Base-by-base conservation (phyloP, 2,113 vertebrate genomes). In the Coracopsis vasa region DNA sequence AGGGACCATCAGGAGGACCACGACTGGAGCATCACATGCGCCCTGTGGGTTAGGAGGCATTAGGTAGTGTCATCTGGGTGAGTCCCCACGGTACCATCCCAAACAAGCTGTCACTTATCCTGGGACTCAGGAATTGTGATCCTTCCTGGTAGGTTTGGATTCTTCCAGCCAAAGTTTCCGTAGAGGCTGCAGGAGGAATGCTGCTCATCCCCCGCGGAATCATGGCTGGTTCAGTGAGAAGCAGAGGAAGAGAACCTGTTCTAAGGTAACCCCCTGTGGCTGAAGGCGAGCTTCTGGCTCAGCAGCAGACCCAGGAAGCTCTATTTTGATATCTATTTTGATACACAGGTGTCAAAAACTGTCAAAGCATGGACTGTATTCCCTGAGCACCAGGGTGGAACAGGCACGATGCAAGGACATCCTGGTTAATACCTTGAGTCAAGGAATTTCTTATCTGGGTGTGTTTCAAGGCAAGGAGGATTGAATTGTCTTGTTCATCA, bases 181-280 rank as follows among this genome's bases (percentile, higher is more conserved):
- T 81, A 99, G 99, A 98, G 90, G 99, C 98, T 11, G 96, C 97
- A 1, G 86, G 95, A 33, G 99, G 99, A 42, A 98, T 99, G 98
- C 92, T 99, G 88, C 98, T 99, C 74, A 98, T 98, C 16, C 19
- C 97, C 88, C 86, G 98, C 8, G 99, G 99, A 23, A 95, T 99
- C 65, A 96, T 96, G 14, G 95, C 98, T 44, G 99, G 97, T 69
- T 98, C 98, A 65, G 41, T 24, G 10, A 44, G 77, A 3, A 48
- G 54, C 72, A 60, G 44, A 73, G 29, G 47, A 50, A 39, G 35
- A 39, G 18, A 19, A 39, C 21, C 16, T 56, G 12, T 2, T 2
- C 24, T 1, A 5, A 73, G 53, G 23, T 15, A 8, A 58, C n/a
- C 16, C 33, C n/a, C 0, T 0, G 0, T 13, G 53, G 9, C 62